Base-by-base conservation (phyloP, 1,140 invertebrate genomes). In the Scylla paramamosain region DNA sequence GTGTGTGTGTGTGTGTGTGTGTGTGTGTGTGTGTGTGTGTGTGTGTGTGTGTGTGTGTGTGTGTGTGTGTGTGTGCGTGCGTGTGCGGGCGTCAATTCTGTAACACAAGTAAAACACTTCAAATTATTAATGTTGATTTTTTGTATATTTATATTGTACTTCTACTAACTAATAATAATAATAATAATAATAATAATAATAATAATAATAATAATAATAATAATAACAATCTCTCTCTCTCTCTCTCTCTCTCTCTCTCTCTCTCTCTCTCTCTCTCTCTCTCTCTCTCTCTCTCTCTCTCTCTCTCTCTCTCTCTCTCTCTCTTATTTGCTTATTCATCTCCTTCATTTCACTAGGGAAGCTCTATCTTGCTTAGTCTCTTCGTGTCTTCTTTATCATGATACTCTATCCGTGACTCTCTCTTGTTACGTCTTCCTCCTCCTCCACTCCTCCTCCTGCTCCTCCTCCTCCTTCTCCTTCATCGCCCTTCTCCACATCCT, bases 191-290 rank as follows among this genome's bases (percentile, higher is more conserved):
- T 31, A 88, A 20, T 7, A 29, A 88, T 20, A 88, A 29, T 10
- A 29, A 88, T 20, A 59, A 59, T 20, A 59, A 59, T 12, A 59
- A 59, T 20, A 59, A 59, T 20, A 59, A 59, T 20, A 59, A 59
- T 20, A 59, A 59, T 59, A 59, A 59, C 10, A 12, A 28, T 28
- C 89, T 91, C 89, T 91, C 89, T 91, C 89, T 91, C 89, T 91
- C 89, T 91, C 89, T 91, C 45, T 52, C 45, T 91, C 89, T 91
- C 89, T 52, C 88, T 91, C 91, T 92, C 48, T 77, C 52, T 92
- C 48, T 59, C 89, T 59, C 89, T 59, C 89, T 46, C 89, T 91
- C 89, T 91, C 46, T 59, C 46, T 48, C 88, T 39, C 87, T 89
- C 87, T 89, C 87, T 32, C 87, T 48, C 39, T 77, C 67, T 77